Evolutionary conservation across 2,113 vertebrate species (phyloP), one percentile per base, ranked within the genome.

Genomic region (Gila orcuttii): DNA sequence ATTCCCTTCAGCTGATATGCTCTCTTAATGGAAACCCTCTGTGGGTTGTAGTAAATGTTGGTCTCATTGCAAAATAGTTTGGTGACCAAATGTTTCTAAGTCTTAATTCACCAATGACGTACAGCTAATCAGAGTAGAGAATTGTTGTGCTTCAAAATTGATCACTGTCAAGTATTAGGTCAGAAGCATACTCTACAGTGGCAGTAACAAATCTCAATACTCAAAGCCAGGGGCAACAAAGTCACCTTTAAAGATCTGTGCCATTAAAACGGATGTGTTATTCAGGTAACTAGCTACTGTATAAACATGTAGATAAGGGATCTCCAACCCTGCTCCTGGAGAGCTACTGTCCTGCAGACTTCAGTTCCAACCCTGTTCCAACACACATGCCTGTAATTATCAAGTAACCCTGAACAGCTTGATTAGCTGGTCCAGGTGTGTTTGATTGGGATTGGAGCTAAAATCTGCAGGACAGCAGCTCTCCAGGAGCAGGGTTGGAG

Each of bases 101-200:
- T 81, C 79, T 81, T 31, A 79, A 62, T 39, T 59, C 60, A 31
- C 25, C 78, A 80, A 80, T 19, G 76, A 25, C 39, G 17, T 66
- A 64, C 79, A 82, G 19, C 45, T 64, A 68, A 82, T 82, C 60
- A 36, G 62, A 82, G 28, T 66, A 31, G 42, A 52, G 60, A 19
- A 50, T 31, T 21, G 60, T 2, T 50, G 79, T 45, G 45, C n/a
- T 82, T 80, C 28, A 17, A 80, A 80, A 64, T 47, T 60, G 36
- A 9, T 68, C 42, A 45, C 11, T 45, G 15, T 81, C 77, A 64
- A 47, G 15, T 64, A 59, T 52, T 69, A 69, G 28, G 28, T 25
- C 45, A 33, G 42, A 55, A 82, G 52, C 80, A 82, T 82, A 69
- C 80, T 82, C 45, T 36, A 69, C 8, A 36, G 36, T 25, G 76